Base-by-base conservation (phyloP, 30 jellyfish, hydroid and myxozoan species). In the Aurelia sp. region DNA sequence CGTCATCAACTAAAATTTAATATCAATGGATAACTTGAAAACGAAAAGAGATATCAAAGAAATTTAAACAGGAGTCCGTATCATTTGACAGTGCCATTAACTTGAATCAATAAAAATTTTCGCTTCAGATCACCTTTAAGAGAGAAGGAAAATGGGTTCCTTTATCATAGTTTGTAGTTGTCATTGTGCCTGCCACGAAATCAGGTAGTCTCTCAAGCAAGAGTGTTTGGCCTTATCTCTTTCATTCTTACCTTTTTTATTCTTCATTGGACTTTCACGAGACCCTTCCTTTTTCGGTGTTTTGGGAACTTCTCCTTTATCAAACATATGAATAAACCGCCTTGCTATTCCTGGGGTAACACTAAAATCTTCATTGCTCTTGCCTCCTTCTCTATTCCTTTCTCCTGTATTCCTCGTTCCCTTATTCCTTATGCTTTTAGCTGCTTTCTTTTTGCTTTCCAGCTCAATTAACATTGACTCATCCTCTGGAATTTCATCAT, bases 321-420 rank as follows among this genome's bases (percentile, higher is more conserved):
- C 75, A 41, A 84, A 84, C 82, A 84, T 21, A 44, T 84, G 81
- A 23, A 84, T 84, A 48, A 53, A 84, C 37, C 73, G 73, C 19
- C 48, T 71, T n/a, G 95, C 76, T 15, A 74, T 85, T 65, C 95
- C 95, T 11, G 75, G 79, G 31, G 89, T 61, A 20, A 73, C 87
- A 44, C 23, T 44, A 21, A 71, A 35, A 3, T 84, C 93, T 13
- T 73, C 68, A 18, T 68, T 80, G n/a, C 66, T 69, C 15, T 44
- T 44, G 15, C 55, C 55, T 44, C 55, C 55, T 40, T 40, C 51
- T 44, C 15, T 44, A 13, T 9, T 44, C 55, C 15, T 8, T 31
- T 9, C 76, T 16, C 40, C 31, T 72, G 47, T 51, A 22, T 44
- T 30, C 27, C 41, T 33, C 44, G 47, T 48, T 10, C 22, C 76